Base-by-base conservation (phyloP, 1,140 invertebrate species). In the Ceratoteleas bidentatus region DNA sequence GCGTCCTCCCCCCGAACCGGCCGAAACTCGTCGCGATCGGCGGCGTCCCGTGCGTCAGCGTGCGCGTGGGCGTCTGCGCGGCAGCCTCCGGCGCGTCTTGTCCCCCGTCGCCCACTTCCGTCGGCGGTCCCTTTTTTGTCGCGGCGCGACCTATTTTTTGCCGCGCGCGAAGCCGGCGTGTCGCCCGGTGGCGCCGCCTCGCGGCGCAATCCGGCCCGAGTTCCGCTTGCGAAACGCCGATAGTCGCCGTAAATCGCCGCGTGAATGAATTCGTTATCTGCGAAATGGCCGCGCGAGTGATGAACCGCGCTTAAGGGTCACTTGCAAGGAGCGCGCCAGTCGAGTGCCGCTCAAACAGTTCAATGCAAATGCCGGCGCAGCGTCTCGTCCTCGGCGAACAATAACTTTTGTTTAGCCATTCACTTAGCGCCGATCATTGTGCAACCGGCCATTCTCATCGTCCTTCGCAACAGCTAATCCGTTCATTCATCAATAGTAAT, bases 251-350 rank as follows among this genome's bases (percentile, higher is more conserved):
- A 78, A 83, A 85, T 87, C 81, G 78, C 73, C 70, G 89, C 85
- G 84, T 90, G 85, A 90, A 90, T 90, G 88, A 90, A 89, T 88
- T 85, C 83, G 86, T 90, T 89, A 89, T 89, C 88, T 84, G 81
- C 77, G 73, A 82, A 85, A 84, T 76, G 84, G 75, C 82, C 68
- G 81, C 68, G 72, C 65, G 76, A 83, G 68, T 81, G 75, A 75
- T 84, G 86, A 88, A 86, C 82, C 74, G 83, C 81, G 70, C 16
- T 60, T 16, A 66, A 74, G 52, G 74, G 78, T 78, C 83, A 78
- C 34, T 73, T 53, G 54, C 53, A 54, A 72, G 50, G 53, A 75
- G 40, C 73, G 50, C 40, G 34, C 45, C 45, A 49, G n/a, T 10
- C 49, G 47, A 68, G 47, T 43, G 34, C 13, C 65, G 75, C 13